A percentile compares a stretch with the other conserved stretches of the same genome.
Conservation (phyloP, 2,888 invertebrate species). For the Drosophila buzzatii region DNA sequence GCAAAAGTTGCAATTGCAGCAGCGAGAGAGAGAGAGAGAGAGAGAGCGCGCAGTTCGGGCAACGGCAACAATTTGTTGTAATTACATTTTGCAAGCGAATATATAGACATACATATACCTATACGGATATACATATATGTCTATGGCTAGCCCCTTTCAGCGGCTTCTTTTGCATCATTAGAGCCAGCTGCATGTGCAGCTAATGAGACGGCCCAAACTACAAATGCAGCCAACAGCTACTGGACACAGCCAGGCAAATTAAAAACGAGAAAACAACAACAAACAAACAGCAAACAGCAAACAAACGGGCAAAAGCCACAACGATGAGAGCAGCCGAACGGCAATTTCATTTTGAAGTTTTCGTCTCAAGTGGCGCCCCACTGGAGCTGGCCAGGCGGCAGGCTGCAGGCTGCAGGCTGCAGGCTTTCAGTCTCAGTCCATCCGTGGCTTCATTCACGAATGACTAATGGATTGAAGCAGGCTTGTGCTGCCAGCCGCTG, state of each 20-base stretch:
- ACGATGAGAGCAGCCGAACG: constrained; percentile 23
- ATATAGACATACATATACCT: not conserved
- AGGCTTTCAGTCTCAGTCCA: not conserved
- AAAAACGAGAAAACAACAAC: not conserved
- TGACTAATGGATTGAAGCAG: constrained; percentile 61
- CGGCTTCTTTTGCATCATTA: constrained; percentile 72
- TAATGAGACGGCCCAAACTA: constrained; percentile 47
- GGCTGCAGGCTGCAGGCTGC: too few species aligned
- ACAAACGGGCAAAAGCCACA: constrained; percentile 40
- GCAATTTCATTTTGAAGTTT: constrained; percentile 69
- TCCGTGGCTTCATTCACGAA: constrained; percentile 21
- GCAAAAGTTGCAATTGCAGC: constrained; percentile 51
- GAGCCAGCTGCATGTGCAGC: constrained; percentile 45
- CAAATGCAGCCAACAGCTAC: constrained; percentile 25
- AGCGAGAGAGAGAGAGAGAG: constrained; percentile 26
- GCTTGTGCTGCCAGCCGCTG: constrained; percentile 6
- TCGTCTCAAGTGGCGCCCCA: constrained; percentile 58
- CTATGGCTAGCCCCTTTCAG: constrained; percentile 52
- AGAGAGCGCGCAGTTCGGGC: constrained; percentile 19
- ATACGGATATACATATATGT: not conserved
- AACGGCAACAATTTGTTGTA: constrained; percentile 61
- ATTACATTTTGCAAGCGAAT: constrained; percentile 64
- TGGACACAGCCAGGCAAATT: constrained; percentile 11
- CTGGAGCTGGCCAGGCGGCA: not conserved
- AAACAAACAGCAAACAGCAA: not conserved